phyloP scores from a whole-genome alignment of 2,888 invertebrate genomes.

The Mimumesa dahlbomi region DNA sequence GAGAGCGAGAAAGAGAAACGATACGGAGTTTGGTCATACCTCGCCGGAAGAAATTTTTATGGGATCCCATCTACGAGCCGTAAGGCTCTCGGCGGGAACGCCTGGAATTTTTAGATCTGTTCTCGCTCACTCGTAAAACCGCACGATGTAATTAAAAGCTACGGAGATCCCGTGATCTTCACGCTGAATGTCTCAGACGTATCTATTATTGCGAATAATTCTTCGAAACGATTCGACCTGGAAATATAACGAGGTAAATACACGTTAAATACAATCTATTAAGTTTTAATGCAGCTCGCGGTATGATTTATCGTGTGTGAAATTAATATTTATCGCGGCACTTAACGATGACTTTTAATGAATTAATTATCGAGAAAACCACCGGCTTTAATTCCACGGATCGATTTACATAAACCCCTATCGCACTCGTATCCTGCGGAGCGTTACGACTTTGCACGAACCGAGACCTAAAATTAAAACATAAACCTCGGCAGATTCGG shows the following conservation, averaged over 20 bases:
- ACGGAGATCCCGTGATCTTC: conserved; percentile 50
- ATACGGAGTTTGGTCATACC: conserved; percentile 57
- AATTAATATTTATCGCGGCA: conserved; percentile 14
- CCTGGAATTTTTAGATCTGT: conserved; percentile 69
- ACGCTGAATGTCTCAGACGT: conserved; percentile 42
- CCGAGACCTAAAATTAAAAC: no score
- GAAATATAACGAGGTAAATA: background rate
- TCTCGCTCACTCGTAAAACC: conserved; percentile 61
- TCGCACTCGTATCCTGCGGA: no score
- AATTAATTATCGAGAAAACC: no score
- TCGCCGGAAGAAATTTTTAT: conserved; percentile 77
- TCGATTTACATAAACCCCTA: no score
- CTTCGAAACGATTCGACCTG: background rate
- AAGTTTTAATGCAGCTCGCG: no score
- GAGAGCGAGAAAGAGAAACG: background rate
- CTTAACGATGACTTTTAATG: no score
- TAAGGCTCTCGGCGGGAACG: conserved; percentile 63
- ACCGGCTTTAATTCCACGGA: no score
- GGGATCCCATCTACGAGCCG: conserved; percentile 61
- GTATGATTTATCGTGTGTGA: conserved; percentile 19
- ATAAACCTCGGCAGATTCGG: no score
- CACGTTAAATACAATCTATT: no score
- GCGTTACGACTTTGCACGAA: no score
- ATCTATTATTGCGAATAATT: conserved; percentile 45
- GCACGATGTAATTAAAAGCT: conserved; percentile 63